These are phyloP conservation scores for Didymodactylos carnosus DNA, from an alignment of 2,888 invertebrate genomes.

Conservation along the genomic window DNA sequence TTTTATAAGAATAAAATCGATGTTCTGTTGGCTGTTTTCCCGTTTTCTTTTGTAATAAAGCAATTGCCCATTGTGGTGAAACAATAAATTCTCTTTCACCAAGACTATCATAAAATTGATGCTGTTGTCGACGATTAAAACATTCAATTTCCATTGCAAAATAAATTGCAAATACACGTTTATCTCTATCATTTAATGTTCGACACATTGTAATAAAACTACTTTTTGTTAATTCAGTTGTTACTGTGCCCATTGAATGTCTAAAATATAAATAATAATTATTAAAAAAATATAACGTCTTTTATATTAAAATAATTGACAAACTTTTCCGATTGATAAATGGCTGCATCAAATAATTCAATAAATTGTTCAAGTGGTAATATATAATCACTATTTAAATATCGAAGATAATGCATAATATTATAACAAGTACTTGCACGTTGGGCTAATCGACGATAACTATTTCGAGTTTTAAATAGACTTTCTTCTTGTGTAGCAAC, in stretches of 20 bases:
- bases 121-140: constrained; percentile 19
- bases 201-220: neutral
- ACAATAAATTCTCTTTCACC: constrained; percentile 33
- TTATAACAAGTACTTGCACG: constrained; percentile 32
- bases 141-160: constrained; percentile 13
- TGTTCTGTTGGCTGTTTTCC: constrained; percentile 5
- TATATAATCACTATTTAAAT: constrained; percentile 28
- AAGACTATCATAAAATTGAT: neutral
- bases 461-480: constrained; percentile 26
- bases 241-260: constrained; percentile 9
- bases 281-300: neutral
- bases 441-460: constrained; percentile 27
- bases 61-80: constrained; percentile 28
- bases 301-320: neutral
- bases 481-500: constrained; percentile 24
- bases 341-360: constrained; percentile 26
- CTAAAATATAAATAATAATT: neutral
- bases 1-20: constrained; percentile 21
- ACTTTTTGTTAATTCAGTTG: constrained; percentile 3
- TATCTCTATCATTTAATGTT: constrained; percentile 6
- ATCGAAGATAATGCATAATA: constrained; percentile 28
- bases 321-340: constrained; percentile 32
- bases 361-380: constrained; percentile 27
- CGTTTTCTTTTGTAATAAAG: constrained; percentile 5
- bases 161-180: constrained; percentile 5